Percentiles rank a stretch among this genome's conserved stretches.
These are phyloP conservation scores for Nematopogon swammerdamellus DNA, from an alignment of 2,888 invertebrate species.

Conservation along the genomic window DNA sequence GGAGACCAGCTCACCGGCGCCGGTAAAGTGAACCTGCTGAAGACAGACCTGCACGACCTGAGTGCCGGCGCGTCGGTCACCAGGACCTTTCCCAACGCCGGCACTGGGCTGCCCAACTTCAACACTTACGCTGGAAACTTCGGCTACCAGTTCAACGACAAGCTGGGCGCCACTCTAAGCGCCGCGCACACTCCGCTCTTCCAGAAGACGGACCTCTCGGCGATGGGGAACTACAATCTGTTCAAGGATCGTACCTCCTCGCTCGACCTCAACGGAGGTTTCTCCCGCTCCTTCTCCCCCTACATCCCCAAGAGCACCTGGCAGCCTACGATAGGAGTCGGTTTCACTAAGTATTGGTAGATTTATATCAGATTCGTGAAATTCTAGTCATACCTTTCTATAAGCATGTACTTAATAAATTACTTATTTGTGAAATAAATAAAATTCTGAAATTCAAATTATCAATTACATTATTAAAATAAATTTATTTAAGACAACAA, in stretches of 20 bases:
- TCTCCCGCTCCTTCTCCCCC: constrained; percentile 20
- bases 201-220: constrained; percentile 22
- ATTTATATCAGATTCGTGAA: no score
- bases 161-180: constrained; percentile 19
- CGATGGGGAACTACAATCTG: constrained; percentile 22
- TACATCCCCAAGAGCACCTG: constrained; percentile 18
- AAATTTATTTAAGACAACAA: no score
- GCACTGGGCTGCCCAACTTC: constrained; percentile 22
- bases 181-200: constrained; percentile 19
- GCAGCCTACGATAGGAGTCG: constrained; percentile 19
- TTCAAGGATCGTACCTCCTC: constrained; percentile 17
- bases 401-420: no score
- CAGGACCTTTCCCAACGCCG: constrained; percentile 22
- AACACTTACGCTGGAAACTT: constrained; percentile 23
- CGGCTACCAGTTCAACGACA: constrained; percentile 14
- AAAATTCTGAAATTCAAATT: no score
- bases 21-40: constrained; percentile 19
- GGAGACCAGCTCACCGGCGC: constrained; percentile 22
- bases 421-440: no score
- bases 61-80: constrained; percentile 27
- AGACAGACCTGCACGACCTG: constrained; percentile 22
- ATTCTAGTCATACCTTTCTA: no score
- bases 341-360: constrained; percentile 11
- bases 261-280: constrained; percentile 24
- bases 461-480: no score